Evolutionary conservation across 2,888 invertebrate species (phyloP), one percentile per base, ranked within the genome.

Genomic region (Branchellion lobata): DNA sequence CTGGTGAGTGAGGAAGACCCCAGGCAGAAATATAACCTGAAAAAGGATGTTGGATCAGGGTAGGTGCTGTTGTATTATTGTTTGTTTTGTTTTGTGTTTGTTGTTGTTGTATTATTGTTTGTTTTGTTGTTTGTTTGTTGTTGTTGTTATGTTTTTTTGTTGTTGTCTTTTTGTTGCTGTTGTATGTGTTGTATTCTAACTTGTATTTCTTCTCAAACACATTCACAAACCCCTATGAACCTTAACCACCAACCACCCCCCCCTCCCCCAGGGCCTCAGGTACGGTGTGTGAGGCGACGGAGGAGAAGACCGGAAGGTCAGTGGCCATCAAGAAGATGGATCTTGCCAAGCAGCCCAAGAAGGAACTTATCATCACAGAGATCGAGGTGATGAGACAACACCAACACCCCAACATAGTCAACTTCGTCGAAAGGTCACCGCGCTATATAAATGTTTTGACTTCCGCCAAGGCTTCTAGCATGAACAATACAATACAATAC

Each of bases 321-420:
- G 99, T 99, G 82, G 99, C 99, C 83, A 99, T 99, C 86, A 99
- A 99, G 89, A 97, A 98, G 88, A 99, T 99, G 97, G 96, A 98
- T 89, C 90, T 99, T 83, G 93, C 95, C 82, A 95, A 96, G 87
- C 98, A 99, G 88, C 98, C 98, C 83, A 99, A 99, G 90, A 98
- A 98, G 89, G 99, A 99, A 89, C 91, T 99, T 83, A 99, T 99
- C 87, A 97, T 99, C 87, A 99, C 99, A 90, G 99, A 99, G 90
- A 99, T 99, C 88, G 91, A 98, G 83, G 98, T 99, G 51, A 99
- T 99, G 98, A 92, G 96, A 92, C 96, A 98, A 91, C 98, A 98
- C 90, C 96, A 97, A 86, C 97, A 98, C 90, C 94, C 95, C 82
- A 99, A 99, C 88, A 97, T 99, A 83, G 99, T 99, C 84, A 99